phyloP scores from a whole-genome alignment of 2,797 vertebrate species.

The Pseudochirops corinnae region DNA sequence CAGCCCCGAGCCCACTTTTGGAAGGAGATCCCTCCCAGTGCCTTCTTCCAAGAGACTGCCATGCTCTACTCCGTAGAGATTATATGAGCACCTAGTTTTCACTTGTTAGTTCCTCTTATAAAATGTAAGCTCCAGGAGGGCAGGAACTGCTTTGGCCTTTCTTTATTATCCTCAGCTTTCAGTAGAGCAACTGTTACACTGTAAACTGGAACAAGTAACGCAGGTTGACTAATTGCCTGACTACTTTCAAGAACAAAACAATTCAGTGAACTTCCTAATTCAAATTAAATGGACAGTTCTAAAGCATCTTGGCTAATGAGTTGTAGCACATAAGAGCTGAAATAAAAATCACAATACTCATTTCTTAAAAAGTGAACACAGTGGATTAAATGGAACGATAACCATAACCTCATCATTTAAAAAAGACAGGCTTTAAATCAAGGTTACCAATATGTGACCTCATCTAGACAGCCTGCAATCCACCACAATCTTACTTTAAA shows the following conservation, averaged over 20 bases:
- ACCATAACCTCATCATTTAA: constrained; percentile 35
- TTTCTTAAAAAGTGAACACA: not conserved
- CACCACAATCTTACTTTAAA: not conserved
- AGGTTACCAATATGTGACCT: not conserved
- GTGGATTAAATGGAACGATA: constrained; percentile 3
- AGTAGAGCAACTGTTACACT: not conserved
- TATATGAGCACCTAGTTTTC: not conserved
- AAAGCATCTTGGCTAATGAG: constrained; percentile 14
- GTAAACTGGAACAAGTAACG: not conserved
- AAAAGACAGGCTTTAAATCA: not conserved
- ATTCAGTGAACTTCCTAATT: constrained; percentile 8
- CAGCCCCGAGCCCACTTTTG: not conserved
- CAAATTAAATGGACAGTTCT: constrained; percentile 31
- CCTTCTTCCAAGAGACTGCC: not conserved
- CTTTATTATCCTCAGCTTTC: not conserved
- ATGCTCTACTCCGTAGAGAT: not conserved
- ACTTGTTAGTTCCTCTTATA: not conserved
- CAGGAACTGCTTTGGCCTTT: not conserved
- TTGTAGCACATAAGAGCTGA: not conserved
- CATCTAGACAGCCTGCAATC: constrained; percentile 45
- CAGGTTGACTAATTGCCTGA: not conserved
- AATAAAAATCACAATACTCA: not conserved
- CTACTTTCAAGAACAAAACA: constrained; percentile 36
- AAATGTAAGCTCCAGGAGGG: not conserved
- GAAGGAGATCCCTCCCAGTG: not conserved